These are phyloP conservation scores for Cynopterus brachyotis DNA, from an alignment of 2,113 vertebrate genomes.

Conservation along the genomic window DNA sequence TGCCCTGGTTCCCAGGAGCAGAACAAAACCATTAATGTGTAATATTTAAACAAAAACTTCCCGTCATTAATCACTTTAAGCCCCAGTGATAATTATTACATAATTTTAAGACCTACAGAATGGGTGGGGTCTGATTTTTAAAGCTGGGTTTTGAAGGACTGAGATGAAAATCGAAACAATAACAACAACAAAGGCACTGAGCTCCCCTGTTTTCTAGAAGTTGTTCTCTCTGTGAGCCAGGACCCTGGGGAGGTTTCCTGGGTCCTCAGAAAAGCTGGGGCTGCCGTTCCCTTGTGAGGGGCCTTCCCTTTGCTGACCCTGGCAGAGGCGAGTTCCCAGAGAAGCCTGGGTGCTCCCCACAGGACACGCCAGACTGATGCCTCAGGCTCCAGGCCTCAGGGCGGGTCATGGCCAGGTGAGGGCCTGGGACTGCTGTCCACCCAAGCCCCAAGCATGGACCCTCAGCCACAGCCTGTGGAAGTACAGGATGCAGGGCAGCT, in stretches of 20 bases:
- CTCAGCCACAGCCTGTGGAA: background rate
- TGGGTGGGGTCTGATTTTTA: constrained; percentile 27
- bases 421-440: background rate
- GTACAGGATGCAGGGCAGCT: background rate
- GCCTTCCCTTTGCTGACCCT: background rate
- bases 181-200: background rate
- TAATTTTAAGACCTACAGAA: background rate
- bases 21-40: constrained; percentile 62
- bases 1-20: constrained; percentile 9
- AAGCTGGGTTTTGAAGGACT: constrained; percentile 49
- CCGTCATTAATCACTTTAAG: constrained; percentile 55
- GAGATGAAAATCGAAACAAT: constrained; percentile 48
- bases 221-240: background rate
- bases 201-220: background rate
- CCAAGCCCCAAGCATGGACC: background rate
- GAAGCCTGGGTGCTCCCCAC: too few species aligned
- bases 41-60: constrained; percentile 71
- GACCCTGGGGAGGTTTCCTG: background rate
- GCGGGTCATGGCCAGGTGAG: background rate
- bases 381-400: background rate
- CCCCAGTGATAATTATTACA: constrained; percentile 35
- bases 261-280: background rate
- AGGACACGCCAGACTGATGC: background rate
- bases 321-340: background rate
- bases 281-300: background rate